These are phyloP conservation scores for Ophonus ardosiacus DNA, from an alignment of 2,888 invertebrate species.

Conservation along the genomic window DNA sequence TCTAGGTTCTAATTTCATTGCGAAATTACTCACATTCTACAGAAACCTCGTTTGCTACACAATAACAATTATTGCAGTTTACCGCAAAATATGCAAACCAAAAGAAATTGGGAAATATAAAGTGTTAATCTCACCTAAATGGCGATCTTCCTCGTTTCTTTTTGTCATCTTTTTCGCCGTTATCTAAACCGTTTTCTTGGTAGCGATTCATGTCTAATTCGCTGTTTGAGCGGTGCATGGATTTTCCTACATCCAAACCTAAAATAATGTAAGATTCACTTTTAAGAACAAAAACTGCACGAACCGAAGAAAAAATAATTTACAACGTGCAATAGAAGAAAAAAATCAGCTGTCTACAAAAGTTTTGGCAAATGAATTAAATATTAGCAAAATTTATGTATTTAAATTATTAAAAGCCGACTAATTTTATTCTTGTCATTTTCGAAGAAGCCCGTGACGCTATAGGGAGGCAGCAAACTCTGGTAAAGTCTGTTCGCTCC, in stretches of 20 bases:
- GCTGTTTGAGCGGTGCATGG: constrained; percentile 84
- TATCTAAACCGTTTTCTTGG: constrained; percentile 77
- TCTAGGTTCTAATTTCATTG: constrained; percentile 21
- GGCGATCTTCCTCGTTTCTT: constrained; percentile 93
- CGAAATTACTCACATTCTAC: constrained; percentile 58
- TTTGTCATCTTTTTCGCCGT: constrained; percentile 82
- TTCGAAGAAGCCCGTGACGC: no score
- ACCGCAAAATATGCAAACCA: background rate
- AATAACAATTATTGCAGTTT: constrained; percentile 26
- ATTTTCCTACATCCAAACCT: constrained; percentile 66
- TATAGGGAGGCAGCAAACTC: no score
- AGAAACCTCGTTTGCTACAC: constrained; percentile 58
- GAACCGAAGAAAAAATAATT: no score
- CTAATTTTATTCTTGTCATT: no score
- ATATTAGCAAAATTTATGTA: no score
- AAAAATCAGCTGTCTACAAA: no score
- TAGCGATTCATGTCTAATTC: constrained; percentile 87
- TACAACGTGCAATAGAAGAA: no score
- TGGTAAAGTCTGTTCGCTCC: no score
- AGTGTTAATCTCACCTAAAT: constrained; percentile 81
- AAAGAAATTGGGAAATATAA: background rate
- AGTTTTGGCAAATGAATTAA: no score
- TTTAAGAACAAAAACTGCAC: no score
- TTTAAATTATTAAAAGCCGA: no score
- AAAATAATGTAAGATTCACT: no score